These are phyloP conservation scores for Malacosoma neustria DNA, from an alignment of 2,888 invertebrate species.

Conservation along the genomic window DNA sequence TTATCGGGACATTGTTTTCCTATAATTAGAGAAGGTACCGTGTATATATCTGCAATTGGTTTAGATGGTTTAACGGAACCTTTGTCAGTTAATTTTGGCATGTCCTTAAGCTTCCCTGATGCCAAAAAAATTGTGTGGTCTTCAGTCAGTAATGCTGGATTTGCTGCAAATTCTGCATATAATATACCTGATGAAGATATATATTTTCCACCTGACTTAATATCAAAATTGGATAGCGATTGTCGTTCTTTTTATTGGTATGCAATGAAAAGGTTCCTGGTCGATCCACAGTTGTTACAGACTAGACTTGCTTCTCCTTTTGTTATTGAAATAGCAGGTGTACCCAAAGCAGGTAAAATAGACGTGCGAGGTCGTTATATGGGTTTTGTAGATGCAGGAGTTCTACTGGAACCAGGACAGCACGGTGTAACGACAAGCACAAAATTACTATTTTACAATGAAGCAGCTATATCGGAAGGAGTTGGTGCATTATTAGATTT, in stretches of 20 bases:
- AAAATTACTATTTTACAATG: constrained; percentile 36
- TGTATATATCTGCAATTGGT: constrained; percentile 44
- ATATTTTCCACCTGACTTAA: constrained; percentile 39
- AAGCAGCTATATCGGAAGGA: constrained; percentile 30
- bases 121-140: constrained; percentile 49
- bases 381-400: constrained; percentile 45
- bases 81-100: constrained; percentile 36
- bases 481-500: constrained; percentile 39
- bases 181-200: constrained; percentile 38
- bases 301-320: constrained; percentile 34
- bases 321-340: constrained; percentile 54
- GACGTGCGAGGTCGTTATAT: constrained; percentile 53
- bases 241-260: constrained; percentile 56
- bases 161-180: constrained; percentile 34
- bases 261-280: constrained; percentile 48
- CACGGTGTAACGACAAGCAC: constrained; percentile 37
- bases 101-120: constrained; percentile 33
- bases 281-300: constrained; percentile 31
- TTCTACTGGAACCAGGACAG: constrained; percentile 46
- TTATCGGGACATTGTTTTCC: constrained; percentile 57
- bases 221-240: constrained; percentile 13
- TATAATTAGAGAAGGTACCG: constrained; percentile 41
- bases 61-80: constrained; percentile 33
- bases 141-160: constrained; percentile 33
- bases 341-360: constrained; percentile 45